These are phyloP conservation scores for Magallana gigas DNA, from an alignment of 1,140 invertebrate species.

Conservation along the genomic window DNA sequence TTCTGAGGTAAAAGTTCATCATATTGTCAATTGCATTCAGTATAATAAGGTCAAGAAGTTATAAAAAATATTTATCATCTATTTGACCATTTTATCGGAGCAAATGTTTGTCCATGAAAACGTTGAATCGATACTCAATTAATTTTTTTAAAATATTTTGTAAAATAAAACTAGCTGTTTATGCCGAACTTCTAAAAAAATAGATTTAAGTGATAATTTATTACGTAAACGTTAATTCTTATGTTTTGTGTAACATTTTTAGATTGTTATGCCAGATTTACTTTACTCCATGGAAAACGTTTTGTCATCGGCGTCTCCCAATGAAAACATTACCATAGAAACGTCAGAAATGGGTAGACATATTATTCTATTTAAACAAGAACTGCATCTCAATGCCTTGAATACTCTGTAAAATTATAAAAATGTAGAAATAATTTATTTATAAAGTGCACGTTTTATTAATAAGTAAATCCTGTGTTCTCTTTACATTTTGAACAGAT, in stretches of 20 bases:
- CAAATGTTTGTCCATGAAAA: too few species aligned
- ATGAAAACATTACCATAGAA: constrained; percentile 28
- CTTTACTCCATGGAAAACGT: constrained; percentile 48
- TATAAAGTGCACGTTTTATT: background rate
- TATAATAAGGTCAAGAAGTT: too few species aligned
- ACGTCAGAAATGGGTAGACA: constrained; percentile 47
- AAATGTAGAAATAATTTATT: background rate
- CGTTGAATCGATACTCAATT: too few species aligned
- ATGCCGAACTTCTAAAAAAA: too few species aligned
- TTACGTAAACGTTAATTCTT: background rate
- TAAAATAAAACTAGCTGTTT: too few species aligned
- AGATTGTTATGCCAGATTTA: constrained; percentile 34
- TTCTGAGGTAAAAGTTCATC: background rate
- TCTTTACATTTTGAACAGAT: background rate
- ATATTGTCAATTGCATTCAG: too few species aligned
- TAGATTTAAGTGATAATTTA: background rate
- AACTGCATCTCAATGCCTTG: too few species aligned
- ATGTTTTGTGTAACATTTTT: background rate
- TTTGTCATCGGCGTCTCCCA: constrained; percentile 11
- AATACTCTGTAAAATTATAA: background rate
- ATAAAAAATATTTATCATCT: too few species aligned
- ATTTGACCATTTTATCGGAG: too few species aligned
- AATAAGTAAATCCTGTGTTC: background rate
- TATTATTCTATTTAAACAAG: background rate
- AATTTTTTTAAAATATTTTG: too few species aligned